A percentile compares a stretch with the other conserved stretches of the same genome.
Conservation (phyloP, 2,888 invertebrate species). For the Coenonympha glycerion region DNA sequence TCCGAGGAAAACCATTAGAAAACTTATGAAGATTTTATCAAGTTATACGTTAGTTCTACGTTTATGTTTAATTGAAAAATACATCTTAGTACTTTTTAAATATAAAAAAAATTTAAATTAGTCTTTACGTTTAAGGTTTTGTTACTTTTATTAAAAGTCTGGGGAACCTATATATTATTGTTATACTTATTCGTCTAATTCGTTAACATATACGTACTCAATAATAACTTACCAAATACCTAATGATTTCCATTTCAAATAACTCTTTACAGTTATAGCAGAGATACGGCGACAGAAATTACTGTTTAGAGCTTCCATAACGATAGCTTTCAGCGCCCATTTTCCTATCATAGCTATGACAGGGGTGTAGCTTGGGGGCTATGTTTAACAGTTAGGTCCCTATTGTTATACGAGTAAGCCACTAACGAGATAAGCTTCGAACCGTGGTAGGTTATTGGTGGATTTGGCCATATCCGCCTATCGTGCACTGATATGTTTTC, state of each 20-base stretch:
- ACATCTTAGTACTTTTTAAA: not conserved
- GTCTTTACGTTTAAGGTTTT: no score
- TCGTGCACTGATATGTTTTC: conserved; percentile 3
- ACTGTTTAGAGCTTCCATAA: not conserved
- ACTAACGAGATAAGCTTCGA: conserved; percentile 18
- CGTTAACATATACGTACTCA: no score
- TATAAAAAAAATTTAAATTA: no score
- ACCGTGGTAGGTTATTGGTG: conserved; percentile 9
- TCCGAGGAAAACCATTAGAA: conserved; percentile 15
- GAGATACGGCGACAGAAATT: not conserved
- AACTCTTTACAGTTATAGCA: not conserved
- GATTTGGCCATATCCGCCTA: conserved; percentile 9
- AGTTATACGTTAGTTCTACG: conserved; percentile 12
- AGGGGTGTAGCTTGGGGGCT: conserved; percentile 13
- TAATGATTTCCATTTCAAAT: no score
- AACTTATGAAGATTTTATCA: conserved; percentile 14
- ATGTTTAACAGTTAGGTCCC: conserved; percentile 30
- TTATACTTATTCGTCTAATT: no score
- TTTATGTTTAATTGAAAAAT: conserved; percentile 10
- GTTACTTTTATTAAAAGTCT: no score
- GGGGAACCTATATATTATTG: no score
- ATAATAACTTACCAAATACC: no score
- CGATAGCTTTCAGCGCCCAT: not conserved
- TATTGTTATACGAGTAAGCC: no score
- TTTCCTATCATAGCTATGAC: conserved; percentile 1